These are phyloP conservation scores for Hyperoplus lanceolatus DNA, from an alignment of 2,797 vertebrate species.

Conservation along the genomic window DNA sequence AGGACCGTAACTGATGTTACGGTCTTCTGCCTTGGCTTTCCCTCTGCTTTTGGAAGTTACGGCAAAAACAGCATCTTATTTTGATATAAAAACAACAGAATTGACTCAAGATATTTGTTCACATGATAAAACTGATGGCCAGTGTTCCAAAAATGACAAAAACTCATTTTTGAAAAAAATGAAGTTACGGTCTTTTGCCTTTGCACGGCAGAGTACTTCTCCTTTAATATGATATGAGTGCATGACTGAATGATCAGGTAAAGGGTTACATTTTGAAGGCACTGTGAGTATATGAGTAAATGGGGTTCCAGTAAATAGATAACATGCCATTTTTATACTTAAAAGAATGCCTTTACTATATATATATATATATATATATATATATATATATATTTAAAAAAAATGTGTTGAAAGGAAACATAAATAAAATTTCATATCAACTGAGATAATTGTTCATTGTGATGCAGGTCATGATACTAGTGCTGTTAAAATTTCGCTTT, in stretches of 20 bases:
- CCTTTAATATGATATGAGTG: background rate
- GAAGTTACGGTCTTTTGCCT: too few relatives aligned
- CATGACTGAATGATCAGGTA: background rate
- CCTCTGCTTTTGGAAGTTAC: too few relatives aligned
- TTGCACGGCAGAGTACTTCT: too few relatives aligned
- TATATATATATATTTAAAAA: background rate
- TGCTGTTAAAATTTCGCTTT: constrained; percentile 23
- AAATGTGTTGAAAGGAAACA: background rate
- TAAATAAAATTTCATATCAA: background rate
- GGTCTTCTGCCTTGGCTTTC: too few relatives aligned
- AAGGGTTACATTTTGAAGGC: background rate
- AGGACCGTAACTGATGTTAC: too few relatives aligned
- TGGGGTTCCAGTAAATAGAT: constrained; percentile 1
- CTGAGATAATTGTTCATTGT: background rate
- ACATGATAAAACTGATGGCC: too few relatives aligned
- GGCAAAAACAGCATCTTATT: too few relatives aligned
- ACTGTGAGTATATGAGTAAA: background rate
- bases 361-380: background rate
- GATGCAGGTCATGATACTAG: constrained; percentile 28
- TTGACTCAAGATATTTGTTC: too few relatives aligned
- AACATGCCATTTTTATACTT: background rate
- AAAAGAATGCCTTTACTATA: background rate
- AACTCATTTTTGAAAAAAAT: too few relatives aligned
- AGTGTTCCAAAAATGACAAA: too few relatives aligned
- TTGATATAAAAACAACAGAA: too few relatives aligned